Evolutionary conservation across 2,797 vertebrate genomes (phyloP), one percentile per base, ranked within the genome.

Genomic region (Lithobates sylvaticus): DNA sequence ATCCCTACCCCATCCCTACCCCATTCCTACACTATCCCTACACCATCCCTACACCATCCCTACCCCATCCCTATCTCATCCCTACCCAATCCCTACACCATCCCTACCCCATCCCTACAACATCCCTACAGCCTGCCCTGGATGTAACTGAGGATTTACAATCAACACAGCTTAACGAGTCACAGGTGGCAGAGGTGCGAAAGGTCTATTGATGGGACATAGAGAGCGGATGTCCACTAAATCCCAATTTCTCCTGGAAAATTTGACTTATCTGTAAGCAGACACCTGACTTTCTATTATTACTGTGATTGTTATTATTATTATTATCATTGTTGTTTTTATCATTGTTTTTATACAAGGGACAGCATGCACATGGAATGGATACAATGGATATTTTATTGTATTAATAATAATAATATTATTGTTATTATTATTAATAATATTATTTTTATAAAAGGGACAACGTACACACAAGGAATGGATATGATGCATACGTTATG

Each of bases 191-290:
- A 32, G 26, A 74, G 42, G 50, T 21, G 27, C 71, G 23, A 78
- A 71, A 61, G n/a, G 23, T 32, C 58, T 68, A 65, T 65, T 78
- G 68, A 84, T 44, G 73, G 39, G 23, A 50, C 21, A 10, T 2
- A 36, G 47, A 36, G 29, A 27, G 15, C 50, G 29, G 50, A 72
- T 72, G 21, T 72, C 69, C 54, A 64, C 21, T 71, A 58, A 54
- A 42, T 18, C 32, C 54, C 27, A 47, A 27, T 69, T 47, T 72
- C 29, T 54, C 29, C 32, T 36, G 36, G 27, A 58, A n/a, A 16
- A 82, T 50, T 34, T 85, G 39, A 15, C 27, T 18, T 15, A 65
- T 36, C 42, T 80, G 84, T 85, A 75, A 80, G 84, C 80, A 85
- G 42, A 44, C 42, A 10, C 34, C 34, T 0, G 0, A 44, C 42